Base-by-base conservation (phyloP, 2,797 vertebrate genomes). In the Cottoperca gobio region DNA sequence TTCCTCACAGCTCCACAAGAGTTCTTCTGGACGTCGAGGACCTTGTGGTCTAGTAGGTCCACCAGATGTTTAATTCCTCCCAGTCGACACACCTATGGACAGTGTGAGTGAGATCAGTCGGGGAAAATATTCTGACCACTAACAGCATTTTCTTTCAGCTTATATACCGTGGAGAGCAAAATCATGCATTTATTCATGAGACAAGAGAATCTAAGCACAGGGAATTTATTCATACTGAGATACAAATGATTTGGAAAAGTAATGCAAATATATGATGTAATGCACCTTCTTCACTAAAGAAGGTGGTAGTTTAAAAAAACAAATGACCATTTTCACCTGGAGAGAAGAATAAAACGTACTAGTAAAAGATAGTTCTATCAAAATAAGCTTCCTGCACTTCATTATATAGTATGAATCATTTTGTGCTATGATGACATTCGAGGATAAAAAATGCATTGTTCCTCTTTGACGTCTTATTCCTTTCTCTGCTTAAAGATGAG, bases 1-100 rank as follows among this genome's bases (percentile, higher is more conserved):
- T 99, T 99, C 85, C 97, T 95, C 88, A 99, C 90, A 0, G 98
- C 97, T 0, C 98, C 98, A 3, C 97, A 99, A 3, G 98, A 95
- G 13, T 99, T 98, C 87, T 94, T 97, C 94, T 99, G 98, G 70
- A 99, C 97, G 86, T 99, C 97, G 31, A 98, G 92, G 21, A 95
- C 96, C 84, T 98, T 96, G 93, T 99, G 96, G 88, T 99, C 98
- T 66, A 99, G 86, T 43, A 99, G 95, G 85, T 99, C 97, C 75
- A 99, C 98, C 76, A 99, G 94, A 89, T 99, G 96, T 89, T 99
- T 97, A 90, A 99, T 96, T 23, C 98, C 98, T 45, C 97, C 97
- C 3, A 98, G 93, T 58, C 96, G 94, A 78, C 97, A 97, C 0
- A 99, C 97, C 98, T 99, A 75, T 48, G 23, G n/a, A 45, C 8